Evolutionary conservation across 1,140 invertebrate genomes (phyloP), one percentile per base, ranked within the genome.

Genomic region (Pseudomyrmex gracilis): DNA sequence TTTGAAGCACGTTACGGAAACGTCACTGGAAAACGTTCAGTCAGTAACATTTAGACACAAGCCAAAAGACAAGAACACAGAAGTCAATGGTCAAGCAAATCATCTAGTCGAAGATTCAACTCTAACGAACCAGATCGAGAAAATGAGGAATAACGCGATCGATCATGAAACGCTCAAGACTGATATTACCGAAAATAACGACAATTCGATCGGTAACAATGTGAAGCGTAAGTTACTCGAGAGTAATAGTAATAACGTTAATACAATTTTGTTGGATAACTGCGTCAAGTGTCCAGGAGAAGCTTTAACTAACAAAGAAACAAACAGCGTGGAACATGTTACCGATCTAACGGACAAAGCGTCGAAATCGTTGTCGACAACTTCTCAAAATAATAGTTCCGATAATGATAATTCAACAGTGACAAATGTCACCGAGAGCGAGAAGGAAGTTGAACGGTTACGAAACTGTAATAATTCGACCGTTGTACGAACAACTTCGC

Each of bases 401-500:
- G 17, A 67, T 12, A 17, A 2, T 47, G 13, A 57, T 7, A 34
- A 34, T 24, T 45, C 73, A 63, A 68, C 47, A 66, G 45, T n/a
- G 3, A 64, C 70, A 51, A 64, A 45, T 1, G 43, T 68, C 64
- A 78, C 61, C 4, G 66, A 73, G 24, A 24, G 49, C 13, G 60
- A 78, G 1, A 53, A 55, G 10, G 64, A 87, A n/a, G 24, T 49
- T 84, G 58, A 58, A 83, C 43, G 43, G 68, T 68, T 83, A 77
- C 20, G 74, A 68, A 17, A 49, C 8, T 57, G 67, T 3, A 78
- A 78, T 10, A 78, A 58, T 70, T 47, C 47, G 7, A 71, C 67
- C 4, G 61, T 80, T 45, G 55, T 34, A 9, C 74, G 24, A 83
- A 20, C 80, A 77, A 17, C 71, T 5, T 43, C n/a, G 17, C 57